A percentile compares a stretch with the other conserved stretches of the same genome.
phyloP scores from a whole-genome alignment of 2,888 invertebrate species.

The Brenthis hecate region DNA sequence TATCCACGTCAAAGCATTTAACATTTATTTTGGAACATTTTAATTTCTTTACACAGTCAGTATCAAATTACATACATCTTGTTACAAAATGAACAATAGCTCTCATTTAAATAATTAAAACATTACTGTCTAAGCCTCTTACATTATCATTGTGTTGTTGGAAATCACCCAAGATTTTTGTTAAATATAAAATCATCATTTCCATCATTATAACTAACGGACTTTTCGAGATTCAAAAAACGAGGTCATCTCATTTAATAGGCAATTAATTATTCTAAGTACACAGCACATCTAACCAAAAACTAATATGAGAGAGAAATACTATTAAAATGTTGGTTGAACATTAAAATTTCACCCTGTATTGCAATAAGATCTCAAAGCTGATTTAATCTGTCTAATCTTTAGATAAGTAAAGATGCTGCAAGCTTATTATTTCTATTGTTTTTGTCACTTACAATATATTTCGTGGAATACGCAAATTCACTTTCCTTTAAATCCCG shows the following conservation, averaged over 20 bases:
- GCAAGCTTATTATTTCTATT: background rate
- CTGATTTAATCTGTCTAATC: constrained; percentile 23
- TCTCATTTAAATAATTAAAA: constrained; percentile 20
- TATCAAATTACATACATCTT: constrained; percentile 14
- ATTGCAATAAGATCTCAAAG: constrained; percentile 18
- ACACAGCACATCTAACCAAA: constrained; percentile 80
- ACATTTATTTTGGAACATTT: constrained; percentile 1
- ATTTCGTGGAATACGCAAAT: constrained; percentile 11
- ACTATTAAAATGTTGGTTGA: constrained; percentile 63
- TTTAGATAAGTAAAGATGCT: constrained; percentile 9
- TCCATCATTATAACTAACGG: constrained; percentile 67
- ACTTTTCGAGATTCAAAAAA: constrained; percentile 74
- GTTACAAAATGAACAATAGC: constrained; percentile 3
- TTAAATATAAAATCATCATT: constrained; percentile 67
- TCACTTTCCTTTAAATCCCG: background rate
- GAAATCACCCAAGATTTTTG: constrained; percentile 51
- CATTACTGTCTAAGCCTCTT: constrained; percentile 15
- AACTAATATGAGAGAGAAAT: constrained; percentile 72
- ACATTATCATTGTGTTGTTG: constrained; percentile 45
- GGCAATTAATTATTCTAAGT: constrained; percentile 71
- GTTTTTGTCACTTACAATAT: constrained; percentile 6
- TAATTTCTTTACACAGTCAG: background rate
- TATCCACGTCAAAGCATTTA: background rate
- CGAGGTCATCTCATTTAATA: constrained; percentile 57
- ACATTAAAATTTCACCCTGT: constrained; percentile 55